Conservation (phyloP, 2,797 vertebrate species). For the Myripristis murdjan region DNA sequence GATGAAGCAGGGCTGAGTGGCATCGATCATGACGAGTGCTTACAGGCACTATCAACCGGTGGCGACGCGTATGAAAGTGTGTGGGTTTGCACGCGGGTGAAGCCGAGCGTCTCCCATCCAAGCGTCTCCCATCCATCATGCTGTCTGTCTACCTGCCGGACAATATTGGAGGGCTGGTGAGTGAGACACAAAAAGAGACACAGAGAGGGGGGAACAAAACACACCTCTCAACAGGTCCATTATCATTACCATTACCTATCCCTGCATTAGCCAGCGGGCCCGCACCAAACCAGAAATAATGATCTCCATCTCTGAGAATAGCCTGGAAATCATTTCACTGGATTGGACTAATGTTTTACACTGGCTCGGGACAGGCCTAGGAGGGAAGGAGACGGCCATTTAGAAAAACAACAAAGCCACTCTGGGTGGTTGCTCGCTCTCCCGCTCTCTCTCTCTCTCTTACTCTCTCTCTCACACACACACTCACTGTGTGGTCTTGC, state of each 20-base stretch:
- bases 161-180: conserved; percentile 59
- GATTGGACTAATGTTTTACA: conserved; percentile 64
- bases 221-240: conserved; percentile 71
- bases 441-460: conserved; percentile 13
- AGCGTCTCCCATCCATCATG: conserved; percentile 64
- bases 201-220: conserved; percentile 41
- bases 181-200: neutral
- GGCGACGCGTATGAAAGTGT: conserved; percentile 52
- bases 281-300: conserved; percentile 54
- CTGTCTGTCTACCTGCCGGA: conserved; percentile 72
- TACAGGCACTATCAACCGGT: conserved; percentile 63
- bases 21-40: conserved; percentile 76
- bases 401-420: conserved; percentile 70
- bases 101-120: conserved; percentile 42
- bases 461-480: conserved; percentile 24
- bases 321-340: conserved; percentile 70
- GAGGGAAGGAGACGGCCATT: conserved; percentile 60
- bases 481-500: conserved; percentile 69
- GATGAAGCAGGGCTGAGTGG: conserved; percentile 67
- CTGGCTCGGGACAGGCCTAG: conserved; percentile 30
- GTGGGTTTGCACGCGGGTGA: conserved; percentile 38
- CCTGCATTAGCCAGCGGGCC: conserved; percentile 47
- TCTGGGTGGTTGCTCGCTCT: conserved; percentile 46
- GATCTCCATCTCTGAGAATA: conserved; percentile 59
- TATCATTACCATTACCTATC: conserved; percentile 66